Evolutionary conservation across 2,888 invertebrate genomes (phyloP), one percentile per base, ranked within the genome.

Genomic region (Leptopilina myrica): DNA sequence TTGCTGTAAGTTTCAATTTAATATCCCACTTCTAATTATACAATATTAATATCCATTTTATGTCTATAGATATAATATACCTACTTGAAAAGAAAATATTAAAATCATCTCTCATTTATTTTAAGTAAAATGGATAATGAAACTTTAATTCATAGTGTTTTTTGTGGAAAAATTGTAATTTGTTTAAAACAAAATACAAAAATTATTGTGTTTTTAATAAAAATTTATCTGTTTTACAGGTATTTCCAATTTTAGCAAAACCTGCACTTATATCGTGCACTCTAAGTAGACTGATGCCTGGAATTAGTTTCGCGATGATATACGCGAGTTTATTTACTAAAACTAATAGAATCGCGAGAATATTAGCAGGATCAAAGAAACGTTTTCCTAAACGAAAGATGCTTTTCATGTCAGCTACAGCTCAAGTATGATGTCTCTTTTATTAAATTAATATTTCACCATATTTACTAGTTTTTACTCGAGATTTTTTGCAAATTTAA

Each of bases 261-360:
- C 96, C 96, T 1, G 92, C 93, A 3, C 85, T 86, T 65, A 81
- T 91, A 64, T 90, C 94, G 9, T 95, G 96, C 89, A 93, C 94
- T 81, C 88, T 95, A 76, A 92, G 93, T 77, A 92, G 95, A 49
- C 92, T 93, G 20, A 88, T 94, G 86, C 95, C 95, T 0, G 95
- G 95, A 5, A 92, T 95, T 82, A 94, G 95, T 82, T 95, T 96
- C 88, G 94, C 95, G 4, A 94, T 96, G 92, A 95, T 96, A 85
- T 96, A 96, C 90, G 95, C 95, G 0, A 94, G 95, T 8, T 91
- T 96, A 77, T 93, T 96, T 73, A 96, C 96, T 14, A 96, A 96
- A 91, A 96, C 96, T 0, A 96, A 96, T 88, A 92, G 96, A 80
- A 96, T 96, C 80, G 95, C 96, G 0, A 90, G 96, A 53, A 96